A percentile compares a stretch with the other conserved stretches of the same genome.
These are phyloP conservation scores for Eulemur rubriventer DNA, from an alignment of 2,797 vertebrate species.

Conservation along the genomic window DNA sequence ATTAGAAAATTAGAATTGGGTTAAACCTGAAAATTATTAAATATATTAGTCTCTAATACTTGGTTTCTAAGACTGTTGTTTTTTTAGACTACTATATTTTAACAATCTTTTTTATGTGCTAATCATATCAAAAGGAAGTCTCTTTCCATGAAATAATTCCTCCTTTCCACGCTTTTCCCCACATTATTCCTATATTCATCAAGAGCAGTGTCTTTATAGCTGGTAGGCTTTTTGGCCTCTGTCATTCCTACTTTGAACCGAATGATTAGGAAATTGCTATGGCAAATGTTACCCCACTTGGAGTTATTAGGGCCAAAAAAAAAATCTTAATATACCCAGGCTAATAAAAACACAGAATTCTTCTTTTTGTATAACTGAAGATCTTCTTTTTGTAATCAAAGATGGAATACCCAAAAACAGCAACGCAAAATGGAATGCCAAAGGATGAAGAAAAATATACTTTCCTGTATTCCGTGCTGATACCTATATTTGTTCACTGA, in stretches of 20 bases:
- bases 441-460: neutral
- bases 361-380: neutral
- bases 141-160: neutral
- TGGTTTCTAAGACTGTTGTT: neutral
- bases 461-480: neutral
- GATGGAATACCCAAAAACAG: neutral
- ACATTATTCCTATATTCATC: neutral
- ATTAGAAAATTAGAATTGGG: slow-evolving; percentile 9
- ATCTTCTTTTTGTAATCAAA: neutral
- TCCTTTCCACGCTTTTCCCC: too few species aligned
- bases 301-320: neutral
- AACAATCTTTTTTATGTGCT: neutral
- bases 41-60: neutral
- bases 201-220: neutral
- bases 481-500: neutral
- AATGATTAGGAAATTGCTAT: neutral
- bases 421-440: neutral
- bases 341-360: neutral
- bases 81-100: neutral
- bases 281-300: neutral
- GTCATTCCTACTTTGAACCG: neutral
- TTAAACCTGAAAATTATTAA: slow-evolving; percentile 11
- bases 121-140: slow-evolving; percentile 22
- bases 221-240: neutral
- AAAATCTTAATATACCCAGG: neutral